Evolutionary conservation across 2,113 vertebrate species (phyloP).

Genomic region (Coturnix japonica): DNA sequence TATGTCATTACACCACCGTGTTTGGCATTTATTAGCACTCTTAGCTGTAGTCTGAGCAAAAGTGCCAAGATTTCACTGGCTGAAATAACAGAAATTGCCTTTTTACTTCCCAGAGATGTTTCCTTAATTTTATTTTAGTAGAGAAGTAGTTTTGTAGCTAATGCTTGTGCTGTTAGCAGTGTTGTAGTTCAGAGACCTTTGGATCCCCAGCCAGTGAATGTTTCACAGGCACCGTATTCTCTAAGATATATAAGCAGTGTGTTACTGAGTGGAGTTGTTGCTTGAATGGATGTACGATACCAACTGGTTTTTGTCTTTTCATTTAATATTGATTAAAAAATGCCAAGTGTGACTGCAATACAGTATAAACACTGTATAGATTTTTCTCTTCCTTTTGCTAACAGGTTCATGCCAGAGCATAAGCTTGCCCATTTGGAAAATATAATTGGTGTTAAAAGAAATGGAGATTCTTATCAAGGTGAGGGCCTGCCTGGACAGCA

Average conservation of each 20-base stretch:
- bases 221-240: background rate
- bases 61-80: background rate
- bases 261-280: background rate
- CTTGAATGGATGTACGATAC: background rate
- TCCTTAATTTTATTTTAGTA: background rate
- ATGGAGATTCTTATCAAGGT: background rate
- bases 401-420: conserved; percentile 85
- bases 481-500: conserved; percentile 16
- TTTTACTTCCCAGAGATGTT: background rate
- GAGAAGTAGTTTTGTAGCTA: background rate
- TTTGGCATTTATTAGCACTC: background rate
- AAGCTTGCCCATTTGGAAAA: conserved; percentile 73
- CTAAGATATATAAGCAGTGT: background rate
- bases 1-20: accelerated
- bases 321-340: background rate
- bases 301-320: background rate
- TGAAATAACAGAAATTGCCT: background rate
- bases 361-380: background rate
- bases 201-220: background rate
- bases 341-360: background rate
- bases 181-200: background rate
- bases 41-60: background rate
- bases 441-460: conserved; percentile 52
- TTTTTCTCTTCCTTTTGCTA: background rate
- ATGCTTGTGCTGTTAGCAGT: background rate